Conservation (phyloP, 2,888 invertebrate genomes). For the Pheosia gnoma region DNA sequence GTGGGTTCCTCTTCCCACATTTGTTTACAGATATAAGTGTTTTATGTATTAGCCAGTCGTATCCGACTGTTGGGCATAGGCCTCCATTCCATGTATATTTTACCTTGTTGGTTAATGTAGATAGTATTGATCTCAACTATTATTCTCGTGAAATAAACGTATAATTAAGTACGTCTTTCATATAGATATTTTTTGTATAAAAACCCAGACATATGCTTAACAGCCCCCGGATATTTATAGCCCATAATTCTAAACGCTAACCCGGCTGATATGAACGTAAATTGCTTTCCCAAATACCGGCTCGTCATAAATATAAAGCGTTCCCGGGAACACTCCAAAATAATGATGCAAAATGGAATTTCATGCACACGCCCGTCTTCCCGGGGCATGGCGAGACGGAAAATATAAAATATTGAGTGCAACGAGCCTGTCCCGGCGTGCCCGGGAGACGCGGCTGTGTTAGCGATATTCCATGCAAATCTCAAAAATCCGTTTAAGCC, state of each 20-base stretch:
- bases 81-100: too few relatives aligned
- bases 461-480: slow-evolving; percentile 52
- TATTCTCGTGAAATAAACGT: too few relatives aligned
- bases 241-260: slow-evolving; percentile 12
- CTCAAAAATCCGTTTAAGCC: slow-evolving; percentile 50
- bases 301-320: slow-evolving; percentile 45
- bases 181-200: not conserved
- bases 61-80: too few relatives aligned
- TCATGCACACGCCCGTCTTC: slow-evolving; percentile 44
- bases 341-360: slow-evolving; percentile 74
- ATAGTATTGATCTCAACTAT: too few relatives aligned
- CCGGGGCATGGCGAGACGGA: slow-evolving; percentile 29
- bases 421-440: slow-evolving; percentile 20
- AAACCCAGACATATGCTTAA: not conserved
- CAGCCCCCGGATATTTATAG: slow-evolving; percentile 12
- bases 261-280: slow-evolving; percentile 31
- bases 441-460: slow-evolving; percentile 23
- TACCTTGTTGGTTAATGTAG: too few relatives aligned
- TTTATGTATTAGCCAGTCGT: too few relatives aligned
- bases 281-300: slow-evolving; percentile 43
- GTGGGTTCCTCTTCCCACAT: too few relatives aligned
- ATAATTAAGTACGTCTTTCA: not conserved
- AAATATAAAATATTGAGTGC: slow-evolving; percentile 62
- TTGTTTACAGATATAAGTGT: too few relatives aligned
- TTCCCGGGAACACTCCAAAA: slow-evolving; percentile 62